These are phyloP conservation scores for Mizuhopecten yessoensis DNA, from an alignment of 1,140 invertebrate species.

Conservation along the genomic window DNA sequence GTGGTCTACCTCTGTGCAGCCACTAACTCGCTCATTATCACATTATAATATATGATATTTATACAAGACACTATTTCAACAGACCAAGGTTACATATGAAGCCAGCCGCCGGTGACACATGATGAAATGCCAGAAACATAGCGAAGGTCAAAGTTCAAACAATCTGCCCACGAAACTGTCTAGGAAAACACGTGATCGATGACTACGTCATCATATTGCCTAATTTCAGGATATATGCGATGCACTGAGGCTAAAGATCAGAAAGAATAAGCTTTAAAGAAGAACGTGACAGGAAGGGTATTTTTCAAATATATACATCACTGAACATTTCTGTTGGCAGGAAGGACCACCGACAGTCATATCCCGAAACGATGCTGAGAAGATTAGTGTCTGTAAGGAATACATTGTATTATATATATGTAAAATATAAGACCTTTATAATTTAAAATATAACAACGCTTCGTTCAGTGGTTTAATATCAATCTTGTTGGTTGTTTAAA, in stretches of 20 bases:
- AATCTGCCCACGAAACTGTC: conserved; percentile 5
- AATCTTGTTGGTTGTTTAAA: too few species aligned
- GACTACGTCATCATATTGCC: conserved; percentile 16
- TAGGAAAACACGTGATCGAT: not conserved
- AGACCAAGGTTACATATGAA: not conserved
- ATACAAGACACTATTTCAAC: not conserved
- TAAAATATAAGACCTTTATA: too few species aligned
- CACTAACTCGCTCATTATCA: not conserved
- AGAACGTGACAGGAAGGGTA: not conserved
- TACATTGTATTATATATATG: too few species aligned
- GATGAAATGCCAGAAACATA: conserved; percentile 27
- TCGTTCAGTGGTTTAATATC: too few species aligned
- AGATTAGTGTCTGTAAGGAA: not conserved
- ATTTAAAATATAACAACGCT: too few species aligned
- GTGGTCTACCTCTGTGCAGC: too few species aligned
- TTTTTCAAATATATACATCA: not conserved
- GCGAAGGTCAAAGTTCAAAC: conserved; percentile 11
- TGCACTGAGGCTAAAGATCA: conserved; percentile 37
- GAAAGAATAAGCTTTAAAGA: conserved; percentile 10
- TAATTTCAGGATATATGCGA: not conserved
- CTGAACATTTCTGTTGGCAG: not conserved
- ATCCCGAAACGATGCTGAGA: not conserved
- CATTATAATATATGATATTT: conserved; percentile 35
- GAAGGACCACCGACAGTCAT: not conserved
- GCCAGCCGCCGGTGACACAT: not conserved